These are phyloP conservation scores for Drosophila sordidula DNA, from an alignment of 2,888 invertebrate genomes.

Conservation along the genomic window DNA sequence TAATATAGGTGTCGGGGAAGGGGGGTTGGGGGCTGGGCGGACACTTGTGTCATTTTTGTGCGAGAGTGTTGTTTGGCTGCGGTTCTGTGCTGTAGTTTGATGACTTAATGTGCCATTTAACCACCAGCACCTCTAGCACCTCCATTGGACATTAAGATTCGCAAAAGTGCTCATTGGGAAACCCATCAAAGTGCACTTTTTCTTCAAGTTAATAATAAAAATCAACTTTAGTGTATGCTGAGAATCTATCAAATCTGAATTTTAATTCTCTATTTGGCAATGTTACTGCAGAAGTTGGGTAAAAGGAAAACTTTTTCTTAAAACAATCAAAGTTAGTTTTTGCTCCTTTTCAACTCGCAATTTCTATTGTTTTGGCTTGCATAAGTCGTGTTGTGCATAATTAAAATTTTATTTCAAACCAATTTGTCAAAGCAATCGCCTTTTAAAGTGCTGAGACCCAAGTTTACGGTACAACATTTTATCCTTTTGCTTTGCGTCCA, in stretches of 20 bases:
- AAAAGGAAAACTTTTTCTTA: not conserved
- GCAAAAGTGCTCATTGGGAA: slow-evolving; percentile 8
- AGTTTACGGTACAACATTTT: not conserved
- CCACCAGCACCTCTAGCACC: slow-evolving; percentile 20
- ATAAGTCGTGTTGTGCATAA: slow-evolving; percentile 14
- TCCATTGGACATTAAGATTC: slow-evolving; percentile 18
- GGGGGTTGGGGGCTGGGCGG: not conserved
- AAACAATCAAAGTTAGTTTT: not conserved
- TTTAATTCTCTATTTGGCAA: not conserved
- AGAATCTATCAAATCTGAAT: slow-evolving; percentile 26
- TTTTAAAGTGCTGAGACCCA: slow-evolving; percentile 25
- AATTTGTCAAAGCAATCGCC: slow-evolving; percentile 36
- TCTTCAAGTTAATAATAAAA: slow-evolving; percentile 34
- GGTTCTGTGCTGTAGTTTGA: slow-evolving; percentile 50
- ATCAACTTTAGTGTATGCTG: slow-evolving; percentile 32
- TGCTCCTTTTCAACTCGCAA: no score
- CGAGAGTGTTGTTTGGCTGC: slow-evolving; percentile 18
- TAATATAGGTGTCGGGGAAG: not conserved
- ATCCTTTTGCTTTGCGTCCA: slow-evolving; percentile 58
- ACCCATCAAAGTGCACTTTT: slow-evolving; percentile 25
- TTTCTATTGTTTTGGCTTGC: not conserved
- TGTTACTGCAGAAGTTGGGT: not conserved
- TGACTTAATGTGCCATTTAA: slow-evolving; percentile 72
- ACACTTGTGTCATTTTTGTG: slow-evolving; percentile 20
- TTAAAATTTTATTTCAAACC: slow-evolving; percentile 32